A percentile compares a stretch with the other conserved stretches of the same genome.
Conservation (phyloP, 1,140 invertebrate species). For the Ridgeia piscesae region DNA sequence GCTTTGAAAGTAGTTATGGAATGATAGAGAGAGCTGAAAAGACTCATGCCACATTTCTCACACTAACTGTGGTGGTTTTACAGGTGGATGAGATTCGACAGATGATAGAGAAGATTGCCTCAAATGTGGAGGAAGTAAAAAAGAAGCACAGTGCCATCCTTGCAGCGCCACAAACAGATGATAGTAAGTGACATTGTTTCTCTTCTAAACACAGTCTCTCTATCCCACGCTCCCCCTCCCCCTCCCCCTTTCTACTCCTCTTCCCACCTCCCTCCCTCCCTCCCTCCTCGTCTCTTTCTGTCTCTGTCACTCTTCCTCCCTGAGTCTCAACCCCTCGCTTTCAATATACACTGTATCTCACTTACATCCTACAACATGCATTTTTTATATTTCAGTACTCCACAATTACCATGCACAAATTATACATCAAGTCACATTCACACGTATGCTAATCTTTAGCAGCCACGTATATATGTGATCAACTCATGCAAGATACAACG, state of each 20-base stretch:
- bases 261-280: too few relatives aligned
- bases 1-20: too few relatives aligned
- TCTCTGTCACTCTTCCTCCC: too few relatives aligned
- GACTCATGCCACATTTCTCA: not conserved
- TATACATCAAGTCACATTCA: not conserved
- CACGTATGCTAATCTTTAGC: not conserved
- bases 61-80: not conserved
- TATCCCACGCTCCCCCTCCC: not conserved
- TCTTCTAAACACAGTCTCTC: not conserved
- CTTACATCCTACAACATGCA: too few relatives aligned
- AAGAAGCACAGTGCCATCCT: slow-evolving; percentile 99
- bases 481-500: not conserved
- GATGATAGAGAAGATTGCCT: slow-evolving; percentile 99
- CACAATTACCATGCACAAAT: not conserved
- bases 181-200: slow-evolving; percentile 74
- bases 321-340: too few relatives aligned
- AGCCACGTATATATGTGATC: not conserved
- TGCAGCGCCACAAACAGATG: slow-evolving; percentile 96
- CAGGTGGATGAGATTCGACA: slow-evolving; percentile 96
- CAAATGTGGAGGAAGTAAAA: slow-evolving; percentile 99
- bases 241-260: not conserved
- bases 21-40: too few relatives aligned
- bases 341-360: too few relatives aligned
- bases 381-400: not conserved
- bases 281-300: too few relatives aligned